Evolutionary conservation across 2,797 vertebrate species (phyloP), one percentile per base, ranked within the genome.

Genomic region (Etheostoma perlongum): DNA sequence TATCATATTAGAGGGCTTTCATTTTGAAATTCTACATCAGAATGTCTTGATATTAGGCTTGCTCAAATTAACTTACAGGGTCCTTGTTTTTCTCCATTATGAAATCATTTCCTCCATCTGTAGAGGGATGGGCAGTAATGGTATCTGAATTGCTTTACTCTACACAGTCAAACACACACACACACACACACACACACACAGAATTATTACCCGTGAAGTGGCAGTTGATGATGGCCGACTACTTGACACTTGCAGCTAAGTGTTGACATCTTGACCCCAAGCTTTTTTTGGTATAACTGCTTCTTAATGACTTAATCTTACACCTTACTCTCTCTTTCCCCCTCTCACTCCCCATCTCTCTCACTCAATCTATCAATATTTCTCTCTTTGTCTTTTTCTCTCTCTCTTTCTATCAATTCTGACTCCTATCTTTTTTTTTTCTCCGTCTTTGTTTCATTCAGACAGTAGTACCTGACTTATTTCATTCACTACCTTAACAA

Each of bases 291-390:
- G 52, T 67, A 51, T 78, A 76, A 79, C 83, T 84, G 74, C 65
- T 76, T 75, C 80, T 72, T 89, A 91, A 92, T 89, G 77, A 92
- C 86, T 91, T 84, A 74, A 88, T 89, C 74, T 72, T 67, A 61
- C 49, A 53, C 15, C 30, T 19, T 44, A 23, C 27, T 70, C 63
- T 62, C 44, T 68, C 16, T 55, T 13, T 23, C 66, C 13, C 57
- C 30, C 13, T 30, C 46, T 40, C 18, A 16, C 46, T 16, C 12
- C 42, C 42, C 25, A 53, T 70, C 66, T 46, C 36, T 5, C 46
- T 51, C 53, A 60, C 30, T 75, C 48, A 36, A 58, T 82, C 70
- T 27, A 55, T 80, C 73, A 76, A 54, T 60, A 16, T 40, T 12
- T 48, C 44, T 46, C 46, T 11, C 61, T 57, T 47, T 54, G 57